Evolutionary conservation across 2,113 vertebrate species (phyloP), one percentile per base, ranked within the genome.

Genomic region (Parus major): DNA sequence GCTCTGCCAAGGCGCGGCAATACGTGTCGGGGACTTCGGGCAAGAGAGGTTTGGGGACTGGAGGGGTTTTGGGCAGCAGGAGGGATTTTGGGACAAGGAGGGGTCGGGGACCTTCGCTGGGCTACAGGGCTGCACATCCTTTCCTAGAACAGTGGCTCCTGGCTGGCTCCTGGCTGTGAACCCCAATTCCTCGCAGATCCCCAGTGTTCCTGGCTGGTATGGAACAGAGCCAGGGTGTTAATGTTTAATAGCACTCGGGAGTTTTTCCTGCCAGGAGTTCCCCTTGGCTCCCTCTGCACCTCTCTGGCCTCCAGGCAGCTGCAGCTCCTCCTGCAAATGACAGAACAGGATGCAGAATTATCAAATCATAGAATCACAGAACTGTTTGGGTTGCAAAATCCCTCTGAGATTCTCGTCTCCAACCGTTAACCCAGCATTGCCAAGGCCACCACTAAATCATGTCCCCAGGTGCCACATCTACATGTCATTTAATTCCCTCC

Each of bases 261-360:
- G 35, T 10, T 93, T 76, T 85, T 94, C 79, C 63, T 88, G 82
- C 49, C 59, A 25, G 91, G 88, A 90, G 78, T 90, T 95, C 59
- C 94, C 92, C 92, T 90, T 68, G 70, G 59, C 85, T 94, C 44
- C 44, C 57, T 63, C 39, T 33, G 27, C 17, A 22, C 47, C 57
- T 35, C 42, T 44, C 56, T 3, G 10, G 24, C 21, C 19, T 70
- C 41, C 8, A 3, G 60, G 42, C 69, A 42, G 28, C 10, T 31
- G 5, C 57, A 18, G 14, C 3, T 2, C 47, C 68, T 53, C 39
- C 22, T 57, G 47, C 33, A 72, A 77, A 50, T 1, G 0, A 4
- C 50, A 5, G 1, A 6, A 7, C 22, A 15, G 28, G 60, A 41
- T 55, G 70, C 11, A 22, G 41, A 31, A 55, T 89, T 69, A 76